Base-by-base conservation (phyloP, 2,888 invertebrate genomes). In the Sarcophaga carnaria region DNA sequence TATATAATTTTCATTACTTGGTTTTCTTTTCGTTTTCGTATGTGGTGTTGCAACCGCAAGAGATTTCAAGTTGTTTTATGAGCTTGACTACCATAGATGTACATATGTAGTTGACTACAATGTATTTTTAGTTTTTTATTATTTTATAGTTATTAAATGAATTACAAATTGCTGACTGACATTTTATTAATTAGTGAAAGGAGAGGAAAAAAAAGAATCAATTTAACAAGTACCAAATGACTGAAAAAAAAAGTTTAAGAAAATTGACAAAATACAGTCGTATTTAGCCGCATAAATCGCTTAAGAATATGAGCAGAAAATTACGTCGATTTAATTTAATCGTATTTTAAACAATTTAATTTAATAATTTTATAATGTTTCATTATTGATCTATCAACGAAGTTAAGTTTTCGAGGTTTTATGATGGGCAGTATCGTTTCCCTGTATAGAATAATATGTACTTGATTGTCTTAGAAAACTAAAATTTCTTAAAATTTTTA, bases 61-160 rank as follows among this genome's bases (percentile, higher is more conserved):
- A 37, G 37, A 37, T 37, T 10, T 37, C 37, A 37, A 37, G 10
- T 37, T 37, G 37, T 37, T 37, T 64, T 47, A 62, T 54, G 54
- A 54, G 14, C 17, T 54, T 37, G 70, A 67, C 22, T 22, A 25
- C 63, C 70, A 37, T 8, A 8, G 37, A 2, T 10, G 37, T 37
- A 37, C 3, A 8, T 37, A 54, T 25, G 63, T 70, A 59, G 49
- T 63, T 66, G 22, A 74, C 80, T 81, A 88, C 88, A 88, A 54
- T 81, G 84, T 88, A 86, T 77, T 80, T 25, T 80, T 25, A 25
- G 64, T 71, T 67, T 72, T 37, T 60, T 22, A 11, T 69, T 74
- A 70, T 80, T 83, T 81, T 67, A 83, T 77, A 77, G 60, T 62
- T 81, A 66, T 80, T 82, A 84, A 78, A 80, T 80, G 64, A 70